Evolutionary conservation across 2,113 vertebrate species (phyloP).

Genomic region (Nannospalax galili): DNA sequence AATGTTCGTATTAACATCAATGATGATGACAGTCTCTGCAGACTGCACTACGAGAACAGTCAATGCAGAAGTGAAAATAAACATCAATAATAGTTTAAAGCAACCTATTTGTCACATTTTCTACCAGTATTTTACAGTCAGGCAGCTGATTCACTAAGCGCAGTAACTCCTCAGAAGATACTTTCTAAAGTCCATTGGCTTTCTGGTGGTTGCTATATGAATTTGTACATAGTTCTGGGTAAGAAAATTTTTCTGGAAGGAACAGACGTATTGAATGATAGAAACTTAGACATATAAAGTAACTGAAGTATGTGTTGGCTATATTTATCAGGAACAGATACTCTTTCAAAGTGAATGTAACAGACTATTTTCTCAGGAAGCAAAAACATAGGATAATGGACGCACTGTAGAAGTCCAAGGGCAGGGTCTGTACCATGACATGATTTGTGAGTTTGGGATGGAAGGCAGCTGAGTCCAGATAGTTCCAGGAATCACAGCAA

Average conservation of each 20-base stretch:
- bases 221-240: not conserved
- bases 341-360: not conserved
- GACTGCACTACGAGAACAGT: slow-evolving; percentile 19
- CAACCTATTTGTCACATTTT: slow-evolving; percentile 13
- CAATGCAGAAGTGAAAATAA: slow-evolving; percentile 54
- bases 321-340: not conserved
- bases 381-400: not conserved
- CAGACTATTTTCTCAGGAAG: not conserved
- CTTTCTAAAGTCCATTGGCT: not conserved
- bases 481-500: not conserved
- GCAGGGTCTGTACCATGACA: not conserved
- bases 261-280: not conserved
- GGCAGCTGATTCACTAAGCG: not conserved
- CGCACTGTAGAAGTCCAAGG: not conserved
- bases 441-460: not conserved
- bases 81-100: slow-evolving; percentile 59
- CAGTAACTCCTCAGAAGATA: slow-evolving; percentile 24
- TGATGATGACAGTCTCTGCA: slow-evolving; percentile 34
- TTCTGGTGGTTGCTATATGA: slow-evolving; percentile 10
- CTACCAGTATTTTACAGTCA: not conserved
- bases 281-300: not conserved
- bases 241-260: not conserved
- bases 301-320: not conserved
- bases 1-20: not conserved
- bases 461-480: not conserved